Conservation (phyloP, 2,113 vertebrate genomes). For the Columba livia region DNA sequence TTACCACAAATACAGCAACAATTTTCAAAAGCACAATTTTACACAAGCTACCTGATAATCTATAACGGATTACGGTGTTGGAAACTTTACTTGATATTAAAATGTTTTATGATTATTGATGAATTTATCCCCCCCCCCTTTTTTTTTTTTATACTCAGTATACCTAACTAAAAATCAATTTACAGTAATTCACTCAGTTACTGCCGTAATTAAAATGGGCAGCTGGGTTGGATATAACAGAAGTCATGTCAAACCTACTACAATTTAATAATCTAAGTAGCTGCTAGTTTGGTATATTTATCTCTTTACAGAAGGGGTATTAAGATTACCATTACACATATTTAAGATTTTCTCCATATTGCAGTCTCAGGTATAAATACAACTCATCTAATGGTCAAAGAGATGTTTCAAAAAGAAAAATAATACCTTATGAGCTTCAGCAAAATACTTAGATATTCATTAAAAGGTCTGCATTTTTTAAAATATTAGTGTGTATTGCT, state of each 20-base stretch:
- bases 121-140: background rate
- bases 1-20: background rate
- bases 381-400: background rate
- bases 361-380: background rate
- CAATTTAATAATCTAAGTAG: background rate
- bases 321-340: background rate
- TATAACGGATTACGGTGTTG: accelerated
- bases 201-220: background rate
- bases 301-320: background rate
- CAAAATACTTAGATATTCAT: background rate
- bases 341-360: background rate
- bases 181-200: background rate
- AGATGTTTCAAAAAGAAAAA: background rate
- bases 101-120: too few species aligned
- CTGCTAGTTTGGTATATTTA: background rate
- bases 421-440: background rate
- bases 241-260: background rate
- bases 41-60: background rate
- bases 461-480: background rate
- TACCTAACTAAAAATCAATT: background rate
- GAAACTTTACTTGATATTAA: background rate
- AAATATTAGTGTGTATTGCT: background rate
- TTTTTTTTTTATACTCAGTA: background rate
- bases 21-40: background rate
- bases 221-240: background rate